Percentiles rank a stretch among this genome's conserved stretches.
Evolutionary conservation across 2,797 vertebrate species (phyloP).

Genomic region (Forpus xanthops): DNA sequence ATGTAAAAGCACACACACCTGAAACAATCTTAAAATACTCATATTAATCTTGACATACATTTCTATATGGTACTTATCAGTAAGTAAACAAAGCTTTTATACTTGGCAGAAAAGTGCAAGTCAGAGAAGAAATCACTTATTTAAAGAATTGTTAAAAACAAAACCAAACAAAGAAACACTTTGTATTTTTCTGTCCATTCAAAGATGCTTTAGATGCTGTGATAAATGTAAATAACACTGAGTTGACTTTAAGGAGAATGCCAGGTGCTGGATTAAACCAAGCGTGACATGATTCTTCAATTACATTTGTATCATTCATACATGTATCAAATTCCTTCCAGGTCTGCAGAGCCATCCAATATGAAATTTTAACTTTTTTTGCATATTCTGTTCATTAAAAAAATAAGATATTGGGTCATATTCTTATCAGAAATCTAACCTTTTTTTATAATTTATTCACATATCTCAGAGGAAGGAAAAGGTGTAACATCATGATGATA

Average conservation of each 20-base stretch:
- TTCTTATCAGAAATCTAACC: neutral
- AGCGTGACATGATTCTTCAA: neutral
- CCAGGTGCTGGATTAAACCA: accelerated
- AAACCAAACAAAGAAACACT: accelerated
- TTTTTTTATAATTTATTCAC: neutral
- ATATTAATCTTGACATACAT: neutral
- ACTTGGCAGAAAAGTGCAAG: neutral
- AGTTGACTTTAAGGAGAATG: neutral
- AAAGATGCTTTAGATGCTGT: neutral
- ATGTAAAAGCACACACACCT: neutral
- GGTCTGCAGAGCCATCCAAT: neutral
- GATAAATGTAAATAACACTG: neutral
- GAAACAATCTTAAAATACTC: neutral
- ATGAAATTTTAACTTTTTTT: neutral
- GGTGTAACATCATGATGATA: neutral
- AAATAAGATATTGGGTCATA: neutral
- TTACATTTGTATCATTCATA: neutral
- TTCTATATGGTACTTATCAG: neutral
- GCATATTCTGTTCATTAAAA: neutral
- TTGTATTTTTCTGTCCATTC: neutral
- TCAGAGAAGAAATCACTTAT: neutral
- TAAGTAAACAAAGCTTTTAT: neutral
- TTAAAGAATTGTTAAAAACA: neutral
- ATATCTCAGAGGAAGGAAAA: neutral
- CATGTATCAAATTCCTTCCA: neutral